Evolutionary conservation across 2,797 vertebrate genomes (phyloP).

Genomic region (Valencia hispanica): DNA sequence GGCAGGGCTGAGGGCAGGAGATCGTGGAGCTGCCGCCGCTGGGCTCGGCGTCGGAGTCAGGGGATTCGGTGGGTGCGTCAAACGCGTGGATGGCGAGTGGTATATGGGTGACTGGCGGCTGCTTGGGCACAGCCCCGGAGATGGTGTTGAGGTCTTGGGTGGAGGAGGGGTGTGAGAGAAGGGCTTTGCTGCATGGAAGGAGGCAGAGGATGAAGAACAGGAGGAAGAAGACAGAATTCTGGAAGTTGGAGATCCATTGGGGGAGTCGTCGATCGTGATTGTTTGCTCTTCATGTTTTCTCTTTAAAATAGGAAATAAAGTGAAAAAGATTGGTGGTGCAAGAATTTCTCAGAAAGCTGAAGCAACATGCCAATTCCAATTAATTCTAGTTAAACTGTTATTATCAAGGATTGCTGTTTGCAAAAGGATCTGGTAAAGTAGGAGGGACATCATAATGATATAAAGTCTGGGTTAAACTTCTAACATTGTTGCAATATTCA

Average conservation of each 20-base stretch:
- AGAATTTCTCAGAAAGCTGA: background rate
- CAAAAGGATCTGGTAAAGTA: slow-evolving; percentile 35
- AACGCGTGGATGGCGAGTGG: slow-evolving; percentile 85
- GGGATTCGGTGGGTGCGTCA: slow-evolving; percentile 82
- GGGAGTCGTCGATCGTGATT: slow-evolving; percentile 83
- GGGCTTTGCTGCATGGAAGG: slow-evolving; percentile 85
- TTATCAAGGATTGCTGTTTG: slow-evolving; percentile 5
- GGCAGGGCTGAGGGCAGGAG: slow-evolving; percentile 86
- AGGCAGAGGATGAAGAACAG: slow-evolving; percentile 70
- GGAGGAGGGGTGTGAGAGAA: slow-evolving; percentile 86
- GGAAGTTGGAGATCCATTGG: slow-evolving; percentile 68
- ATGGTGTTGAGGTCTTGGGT: slow-evolving; percentile 80
- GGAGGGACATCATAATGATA: background rate
- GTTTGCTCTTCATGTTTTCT: slow-evolving; percentile 87
- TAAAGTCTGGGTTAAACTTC: background rate
- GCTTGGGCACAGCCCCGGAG: slow-evolving; percentile 80
- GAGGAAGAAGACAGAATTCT: slow-evolving; percentile 73
- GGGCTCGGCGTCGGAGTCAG: slow-evolving; percentile 81
- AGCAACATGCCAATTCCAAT: background rate
- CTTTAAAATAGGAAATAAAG: slow-evolving; percentile 67
- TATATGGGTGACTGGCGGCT: slow-evolving; percentile 90
- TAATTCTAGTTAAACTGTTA: background rate
- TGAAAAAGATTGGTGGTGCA: background rate
- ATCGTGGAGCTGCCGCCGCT: slow-evolving; percentile 83
- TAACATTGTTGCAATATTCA: background rate